Evolutionary conservation across 2,113 vertebrate species (phyloP).

Genomic region (Podarcis muralis): DNA sequence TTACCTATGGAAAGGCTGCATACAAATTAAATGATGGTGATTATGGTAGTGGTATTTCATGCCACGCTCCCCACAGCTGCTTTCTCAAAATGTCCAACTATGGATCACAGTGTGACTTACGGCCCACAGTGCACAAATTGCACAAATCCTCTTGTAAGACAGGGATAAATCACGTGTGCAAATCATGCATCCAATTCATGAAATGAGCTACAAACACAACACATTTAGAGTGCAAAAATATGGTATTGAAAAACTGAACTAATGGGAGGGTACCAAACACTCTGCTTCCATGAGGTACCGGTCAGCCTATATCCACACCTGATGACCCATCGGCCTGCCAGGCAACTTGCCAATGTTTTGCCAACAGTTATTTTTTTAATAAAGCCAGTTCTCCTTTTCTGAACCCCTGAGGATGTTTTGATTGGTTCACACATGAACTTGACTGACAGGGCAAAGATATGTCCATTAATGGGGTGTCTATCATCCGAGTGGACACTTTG

Average conservation of each 20-base stretch:
- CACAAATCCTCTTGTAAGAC: neutral
- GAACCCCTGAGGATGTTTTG: neutral
- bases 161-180: too few species aligned
- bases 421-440: neutral
- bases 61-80: too few species aligned
- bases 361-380: neutral
- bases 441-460: neutral
- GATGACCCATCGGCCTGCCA: neutral
- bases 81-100: too few species aligned
- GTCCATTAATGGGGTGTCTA: neutral
- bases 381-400: neutral
- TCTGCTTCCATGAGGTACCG: too few species aligned
- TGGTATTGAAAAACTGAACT: neutral
- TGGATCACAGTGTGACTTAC: too few species aligned
- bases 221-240: neutral
- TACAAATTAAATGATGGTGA: too few species aligned
- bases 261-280: neutral
- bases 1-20: too few species aligned
- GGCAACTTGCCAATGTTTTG: neutral
- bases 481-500: neutral
- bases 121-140: too few species aligned
- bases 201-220: neutral
- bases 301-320: neutral
- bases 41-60: too few species aligned
- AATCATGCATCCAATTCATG: neutral